Evolutionary conservation across 35 echinoderm and acorn worm species (phyloP).

Genomic region (Eucidaris tribuloides): DNA sequence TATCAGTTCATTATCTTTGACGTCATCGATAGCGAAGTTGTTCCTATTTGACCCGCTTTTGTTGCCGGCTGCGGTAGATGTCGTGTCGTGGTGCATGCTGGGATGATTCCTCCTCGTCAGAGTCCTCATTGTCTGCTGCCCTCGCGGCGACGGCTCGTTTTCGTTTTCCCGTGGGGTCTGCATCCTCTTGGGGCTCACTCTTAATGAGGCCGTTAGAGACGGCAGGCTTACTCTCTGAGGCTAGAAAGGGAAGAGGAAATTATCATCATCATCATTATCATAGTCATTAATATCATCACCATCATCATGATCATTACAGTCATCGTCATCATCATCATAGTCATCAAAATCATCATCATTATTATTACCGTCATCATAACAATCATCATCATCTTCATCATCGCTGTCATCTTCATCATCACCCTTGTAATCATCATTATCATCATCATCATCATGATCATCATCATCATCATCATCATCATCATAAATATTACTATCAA

Average conservation of each 20-base stretch:
- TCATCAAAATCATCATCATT: neutral
- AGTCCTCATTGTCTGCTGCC: conserved; percentile 51
- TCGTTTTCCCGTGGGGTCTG: conserved; percentile 15
- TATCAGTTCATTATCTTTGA: too few relatives aligned
- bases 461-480: neutral
- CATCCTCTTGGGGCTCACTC: neutral
- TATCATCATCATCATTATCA: neutral
- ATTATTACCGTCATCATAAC: neutral
- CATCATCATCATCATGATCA: neutral
- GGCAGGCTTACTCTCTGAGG: neutral
- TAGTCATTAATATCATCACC: neutral
- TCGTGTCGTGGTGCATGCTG: conserved; percentile 80
- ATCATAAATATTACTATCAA: neutral
- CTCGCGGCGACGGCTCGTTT: conserved; percentile 26
- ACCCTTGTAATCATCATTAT: neutral
- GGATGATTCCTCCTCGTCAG: conserved; percentile 73
- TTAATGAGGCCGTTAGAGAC: conserved; percentile 25
- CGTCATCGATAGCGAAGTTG: too few relatives aligned
- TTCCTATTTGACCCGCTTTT: conserved; percentile 86
- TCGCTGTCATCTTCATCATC: conserved; percentile 5
- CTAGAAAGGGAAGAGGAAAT: neutral
- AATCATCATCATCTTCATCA: conserved; percentile 12
- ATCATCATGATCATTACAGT: neutral
- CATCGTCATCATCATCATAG: neutral
- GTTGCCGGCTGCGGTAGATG: conserved; percentile 94